Percentiles rank a stretch among this genome's conserved stretches.
Conservation (phyloP, 2,113 vertebrate species). For the Anser cygnoides region DNA sequence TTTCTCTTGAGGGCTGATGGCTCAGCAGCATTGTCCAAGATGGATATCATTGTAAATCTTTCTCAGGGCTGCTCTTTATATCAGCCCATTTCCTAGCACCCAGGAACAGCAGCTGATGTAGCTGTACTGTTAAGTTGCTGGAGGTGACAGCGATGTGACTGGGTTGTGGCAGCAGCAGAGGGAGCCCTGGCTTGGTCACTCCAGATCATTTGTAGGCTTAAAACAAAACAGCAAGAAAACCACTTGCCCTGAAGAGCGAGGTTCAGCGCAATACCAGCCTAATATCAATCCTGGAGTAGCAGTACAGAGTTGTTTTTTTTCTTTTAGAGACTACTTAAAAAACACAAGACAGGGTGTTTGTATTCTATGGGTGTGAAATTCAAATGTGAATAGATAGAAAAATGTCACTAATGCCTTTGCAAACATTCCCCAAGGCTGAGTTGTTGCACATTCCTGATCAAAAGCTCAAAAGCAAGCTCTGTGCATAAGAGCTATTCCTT, state of each 20-base stretch:
- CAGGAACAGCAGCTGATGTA: neutral
- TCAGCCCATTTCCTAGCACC: neutral
- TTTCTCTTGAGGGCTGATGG: neutral
- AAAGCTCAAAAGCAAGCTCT: constrained; percentile 35
- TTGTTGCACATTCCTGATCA: neutral
- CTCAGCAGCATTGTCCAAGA: neutral
- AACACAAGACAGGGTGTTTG: neutral
- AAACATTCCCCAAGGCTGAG: neutral
- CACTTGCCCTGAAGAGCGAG: neutral
- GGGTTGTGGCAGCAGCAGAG: neutral
- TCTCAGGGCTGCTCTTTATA: neutral
- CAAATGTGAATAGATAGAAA: neutral
- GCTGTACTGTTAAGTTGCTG: neutral
- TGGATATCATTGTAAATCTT: neutral
- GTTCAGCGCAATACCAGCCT: neutral
- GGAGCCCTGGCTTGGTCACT: neutral
- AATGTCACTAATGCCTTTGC: neutral
- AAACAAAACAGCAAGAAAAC: neutral
- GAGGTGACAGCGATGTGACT: neutral
- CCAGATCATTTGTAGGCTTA: neutral
- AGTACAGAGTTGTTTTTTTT: neutral
- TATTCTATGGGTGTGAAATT: neutral
- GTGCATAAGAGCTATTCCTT: neutral
- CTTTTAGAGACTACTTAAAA: neutral
- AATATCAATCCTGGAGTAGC: neutral